phyloP scores from a whole-genome alignment of 64 coral and sea anemone species.

The Platygyra sinensis region DNA sequence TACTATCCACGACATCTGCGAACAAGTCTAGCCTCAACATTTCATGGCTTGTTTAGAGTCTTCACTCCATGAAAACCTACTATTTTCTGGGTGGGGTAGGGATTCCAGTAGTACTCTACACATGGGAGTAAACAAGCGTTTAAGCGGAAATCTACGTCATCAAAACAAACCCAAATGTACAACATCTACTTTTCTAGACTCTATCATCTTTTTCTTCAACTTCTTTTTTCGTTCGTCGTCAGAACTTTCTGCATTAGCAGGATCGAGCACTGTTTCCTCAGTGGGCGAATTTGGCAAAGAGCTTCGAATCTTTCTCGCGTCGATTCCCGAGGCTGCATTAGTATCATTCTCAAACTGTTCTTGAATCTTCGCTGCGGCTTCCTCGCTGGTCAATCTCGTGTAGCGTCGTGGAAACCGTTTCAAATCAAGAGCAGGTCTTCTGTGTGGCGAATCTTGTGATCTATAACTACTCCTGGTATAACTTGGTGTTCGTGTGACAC shows the following conservation, averaged over 20 bases:
- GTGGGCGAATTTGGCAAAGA: conserved; percentile 31
- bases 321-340: neutral
- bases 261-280: neutral
- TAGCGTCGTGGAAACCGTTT: conserved; percentile 14
- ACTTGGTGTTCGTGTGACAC: conserved; percentile 9
- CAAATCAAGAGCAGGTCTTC: conserved; percentile 3
- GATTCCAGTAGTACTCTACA: too few relatives aligned
- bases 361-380: conserved; percentile 16
- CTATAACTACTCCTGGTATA: neutral
- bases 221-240: conserved; percentile 23
- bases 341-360: conserved; percentile 29
- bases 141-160: neutral
- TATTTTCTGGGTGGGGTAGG: too few relatives aligned
- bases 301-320: conserved; percentile 17
- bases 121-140: too few relatives aligned
- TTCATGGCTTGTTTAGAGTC: too few relatives aligned
- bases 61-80: too few relatives aligned
- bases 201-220: conserved; percentile 47
- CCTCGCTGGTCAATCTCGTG: neutral
- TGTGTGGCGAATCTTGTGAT: neutral
- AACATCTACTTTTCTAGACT: conserved; percentile 57
- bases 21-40: too few relatives aligned
- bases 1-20: too few relatives aligned
- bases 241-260: neutral
- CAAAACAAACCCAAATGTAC: conserved; percentile 61